Base-by-base conservation (phyloP, 2,113 vertebrate genomes). In the Pseudonaja textilis region DNA sequence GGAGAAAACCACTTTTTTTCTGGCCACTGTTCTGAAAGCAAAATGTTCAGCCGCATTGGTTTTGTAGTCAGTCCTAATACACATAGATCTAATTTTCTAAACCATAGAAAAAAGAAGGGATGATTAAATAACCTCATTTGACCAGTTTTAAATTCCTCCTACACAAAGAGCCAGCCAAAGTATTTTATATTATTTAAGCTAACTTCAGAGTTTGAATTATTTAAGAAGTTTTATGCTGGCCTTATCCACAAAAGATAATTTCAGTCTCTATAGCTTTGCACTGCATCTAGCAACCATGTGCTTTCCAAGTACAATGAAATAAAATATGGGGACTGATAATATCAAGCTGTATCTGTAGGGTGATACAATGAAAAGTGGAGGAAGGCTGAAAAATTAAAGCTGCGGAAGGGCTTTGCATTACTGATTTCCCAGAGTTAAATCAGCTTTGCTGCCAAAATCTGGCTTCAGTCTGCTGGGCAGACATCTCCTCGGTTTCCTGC, bases 401-500 rank as follows among this genome's bases (percentile, higher is more conserved):
- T 6, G 56, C 88, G 91, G 89, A 93, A 92, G 92, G 89, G 96
- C 96, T 96, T 96, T 97, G 94, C 89, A 93, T 95, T 94, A 96
- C 92, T 94, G 95, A 94, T 95, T 97, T 95, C 54, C 92, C 89
- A 93, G 89, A 94, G 95, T 94, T 97, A 97, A 81, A 97, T 97
- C 96, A 95, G 96, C 96, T 96, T 96, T 96, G 90, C 93, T 94
- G 89, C 90, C 95, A 95, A 96, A 96, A 95, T 96, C 97, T 97
- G 96, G 93, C 96, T 96, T 95, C 96, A 95, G 93, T 94, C 96
- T 96, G 96, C 92, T 95, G 89, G 95, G 95, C 94, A 91, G 87
- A 93, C 93, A 64, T 86, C 88, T 61, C 90, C 45, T 34, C 86
- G 85, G 94, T 93, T 97, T 96, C 96, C 96, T 96, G 96, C 94